A percentile compares a stretch with the other conserved stretches of the same genome.
Conservation (phyloP, 2,797 vertebrate genomes). For the Anniella stebbinsi region DNA sequence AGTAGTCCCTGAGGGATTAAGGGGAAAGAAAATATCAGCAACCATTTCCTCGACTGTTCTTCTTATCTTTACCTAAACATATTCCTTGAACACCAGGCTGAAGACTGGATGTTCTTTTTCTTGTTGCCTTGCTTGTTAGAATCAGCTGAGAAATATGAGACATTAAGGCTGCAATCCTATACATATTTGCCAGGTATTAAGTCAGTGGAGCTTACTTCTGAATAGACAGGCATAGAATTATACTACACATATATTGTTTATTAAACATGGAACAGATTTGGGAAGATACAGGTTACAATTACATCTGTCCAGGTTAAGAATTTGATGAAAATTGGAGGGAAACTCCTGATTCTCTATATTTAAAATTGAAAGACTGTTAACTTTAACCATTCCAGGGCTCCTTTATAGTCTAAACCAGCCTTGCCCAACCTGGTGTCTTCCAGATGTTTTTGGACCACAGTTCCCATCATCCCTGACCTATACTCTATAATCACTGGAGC, state of each 20-base stretch:
- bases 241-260: not conserved
- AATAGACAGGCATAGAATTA: too few relatives aligned
- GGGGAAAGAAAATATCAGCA: not conserved
- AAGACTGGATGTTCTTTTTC: not conserved
- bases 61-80: not conserved
- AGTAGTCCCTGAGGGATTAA: not conserved
- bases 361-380: not conserved
- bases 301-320: not conserved
- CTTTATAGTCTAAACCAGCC: too few relatives aligned
- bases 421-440: too few relatives aligned
- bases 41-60: too few relatives aligned
- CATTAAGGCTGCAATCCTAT: too few relatives aligned
- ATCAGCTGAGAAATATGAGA: not conserved
- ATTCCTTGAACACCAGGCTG: not conserved
- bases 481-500: too few relatives aligned
- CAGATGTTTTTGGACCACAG: not conserved
- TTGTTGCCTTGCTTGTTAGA: not conserved
- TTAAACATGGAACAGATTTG: not conserved
- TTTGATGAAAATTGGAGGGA: not conserved
- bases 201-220: too few relatives aligned
- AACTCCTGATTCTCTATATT: not conserved
- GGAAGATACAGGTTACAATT: not conserved
- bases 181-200: too few relatives aligned
- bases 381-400: not conserved
- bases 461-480: too few relatives aligned